These are phyloP conservation scores for Carterocephalus palaemon DNA, from an alignment of 2,888 invertebrate species.

Conservation along the genomic window DNA sequence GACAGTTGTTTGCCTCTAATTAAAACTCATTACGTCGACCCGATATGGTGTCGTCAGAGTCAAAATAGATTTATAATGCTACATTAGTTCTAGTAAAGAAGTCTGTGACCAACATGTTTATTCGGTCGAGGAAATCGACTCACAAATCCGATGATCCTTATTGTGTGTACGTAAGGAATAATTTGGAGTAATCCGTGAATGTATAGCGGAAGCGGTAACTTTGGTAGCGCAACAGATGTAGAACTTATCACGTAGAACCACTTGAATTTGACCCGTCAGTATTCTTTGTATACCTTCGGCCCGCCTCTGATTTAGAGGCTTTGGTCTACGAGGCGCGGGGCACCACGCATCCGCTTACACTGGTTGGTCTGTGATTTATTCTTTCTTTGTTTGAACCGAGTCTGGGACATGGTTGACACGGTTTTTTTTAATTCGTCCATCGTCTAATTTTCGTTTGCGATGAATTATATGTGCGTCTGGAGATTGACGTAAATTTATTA, in stretches of 20 bases:
- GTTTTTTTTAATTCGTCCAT: constrained; percentile 38
- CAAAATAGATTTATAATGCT: constrained; percentile 38
- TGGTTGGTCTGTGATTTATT: constrained; percentile 66
- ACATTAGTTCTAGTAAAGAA: constrained; percentile 32
- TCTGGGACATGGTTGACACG: constrained; percentile 66
- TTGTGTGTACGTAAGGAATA: constrained; percentile 11
- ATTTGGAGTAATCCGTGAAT: constrained; percentile 12
- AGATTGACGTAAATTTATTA: constrained; percentile 27
- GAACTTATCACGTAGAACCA: constrained; percentile 35
- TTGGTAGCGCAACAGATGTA: constrained; percentile 40
- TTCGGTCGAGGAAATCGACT: background rate
- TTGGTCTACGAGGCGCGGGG: constrained; percentile 39
- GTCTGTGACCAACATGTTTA: constrained; percentile 1
- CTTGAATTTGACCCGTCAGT: constrained; percentile 36
- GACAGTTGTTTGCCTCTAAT: constrained; percentile 48
- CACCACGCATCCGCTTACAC: constrained; percentile 37
- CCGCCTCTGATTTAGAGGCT: constrained; percentile 38
- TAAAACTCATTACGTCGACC: constrained; percentile 54
- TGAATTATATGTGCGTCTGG: constrained; percentile 34
- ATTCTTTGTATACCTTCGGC: constrained; percentile 70
- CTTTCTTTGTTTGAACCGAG: constrained; percentile 68
- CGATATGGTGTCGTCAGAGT: constrained; percentile 37
- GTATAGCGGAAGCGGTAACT: constrained; percentile 16
- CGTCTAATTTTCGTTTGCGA: constrained; percentile 33
- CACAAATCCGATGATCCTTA: background rate